A percentile compares a stretch with the other conserved stretches of the same genome.
Evolutionary conservation across 2,113 vertebrate genomes (phyloP).

Genomic region (Trichomycterus rosablanca): DNA sequence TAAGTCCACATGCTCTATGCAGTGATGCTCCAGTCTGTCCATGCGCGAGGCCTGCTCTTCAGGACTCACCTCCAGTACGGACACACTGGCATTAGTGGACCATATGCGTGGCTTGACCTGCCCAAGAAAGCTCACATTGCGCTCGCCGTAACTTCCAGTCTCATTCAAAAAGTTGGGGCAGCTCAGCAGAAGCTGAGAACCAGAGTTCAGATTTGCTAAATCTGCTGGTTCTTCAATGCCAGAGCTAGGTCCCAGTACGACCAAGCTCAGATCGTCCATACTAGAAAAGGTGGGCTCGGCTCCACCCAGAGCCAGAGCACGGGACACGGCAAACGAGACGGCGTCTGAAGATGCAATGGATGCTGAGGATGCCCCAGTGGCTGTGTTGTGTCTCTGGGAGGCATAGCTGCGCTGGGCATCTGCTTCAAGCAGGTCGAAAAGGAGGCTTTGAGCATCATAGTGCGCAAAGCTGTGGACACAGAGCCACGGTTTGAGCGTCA

Average conservation of each 20-base stretch:
- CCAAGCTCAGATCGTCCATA: constrained; percentile 75
- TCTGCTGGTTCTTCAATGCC: constrained; percentile 10
- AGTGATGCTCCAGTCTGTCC: constrained; percentile 73
- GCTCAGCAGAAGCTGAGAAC: constrained; percentile 70
- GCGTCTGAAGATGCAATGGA: constrained; percentile 75
- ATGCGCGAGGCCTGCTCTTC: constrained; percentile 72
- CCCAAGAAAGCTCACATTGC: constrained; percentile 80
- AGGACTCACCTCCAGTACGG: constrained; percentile 76
- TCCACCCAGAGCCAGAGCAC: constrained; percentile 51
- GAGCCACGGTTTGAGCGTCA: constrained; percentile 66
- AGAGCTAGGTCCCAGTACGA: constrained; percentile 7
- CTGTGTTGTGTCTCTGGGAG: constrained; percentile 77
- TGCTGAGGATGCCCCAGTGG: constrained; percentile 86
- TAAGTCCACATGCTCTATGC: constrained; percentile 86
- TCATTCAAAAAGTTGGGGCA: constrained; percentile 93
- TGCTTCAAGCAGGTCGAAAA: constrained; percentile 81
- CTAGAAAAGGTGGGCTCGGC: constrained; percentile 73
- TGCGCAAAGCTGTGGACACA: constrained; percentile 86
- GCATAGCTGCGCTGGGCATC: constrained; percentile 60
- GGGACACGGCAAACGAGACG: constrained; percentile 58
- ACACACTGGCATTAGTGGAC: constrained; percentile 82
- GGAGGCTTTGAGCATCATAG: constrained; percentile 85
- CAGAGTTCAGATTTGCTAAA: constrained; percentile 52
- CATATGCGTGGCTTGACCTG: constrained; percentile 50
- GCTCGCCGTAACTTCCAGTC: constrained; percentile 75